Conservation (phyloP, 2,888 invertebrate genomes). For the Lasioglossum lativentre region DNA sequence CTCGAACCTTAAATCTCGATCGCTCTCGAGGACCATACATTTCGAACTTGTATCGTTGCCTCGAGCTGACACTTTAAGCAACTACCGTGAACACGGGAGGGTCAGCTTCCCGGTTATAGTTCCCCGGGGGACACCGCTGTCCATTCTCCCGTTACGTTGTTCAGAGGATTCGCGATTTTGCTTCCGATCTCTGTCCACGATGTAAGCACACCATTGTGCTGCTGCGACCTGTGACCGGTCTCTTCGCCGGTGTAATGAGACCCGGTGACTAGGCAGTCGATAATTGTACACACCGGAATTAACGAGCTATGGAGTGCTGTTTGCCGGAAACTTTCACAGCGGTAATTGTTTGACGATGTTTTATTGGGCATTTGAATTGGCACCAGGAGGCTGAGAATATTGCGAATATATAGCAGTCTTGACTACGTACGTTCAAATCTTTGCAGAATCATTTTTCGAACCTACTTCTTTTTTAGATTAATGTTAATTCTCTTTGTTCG, state of each 20-base stretch:
- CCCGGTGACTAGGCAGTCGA: slow-evolving; percentile 6
- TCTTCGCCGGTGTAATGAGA: background rate
- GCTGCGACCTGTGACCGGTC: background rate
- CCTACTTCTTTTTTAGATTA: background rate
- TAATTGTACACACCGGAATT: slow-evolving; percentile 8
- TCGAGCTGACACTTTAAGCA: slow-evolving; percentile 58
- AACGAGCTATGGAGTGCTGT: background rate
- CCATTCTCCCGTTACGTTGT: slow-evolving; percentile 30
- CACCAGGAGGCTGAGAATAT: background rate
- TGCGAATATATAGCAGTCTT: background rate
- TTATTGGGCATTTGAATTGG: background rate
- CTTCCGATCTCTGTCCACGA: slow-evolving; percentile 14
- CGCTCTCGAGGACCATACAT: slow-evolving; percentile 49
- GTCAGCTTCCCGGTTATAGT: slow-evolving; percentile 48
- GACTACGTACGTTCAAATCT: no score
- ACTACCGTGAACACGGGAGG: slow-evolving; percentile 50
- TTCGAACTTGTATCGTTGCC: slow-evolving; percentile 57
- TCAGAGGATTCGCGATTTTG: slow-evolving; percentile 31
- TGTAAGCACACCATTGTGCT: background rate
- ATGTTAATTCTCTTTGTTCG: no score
- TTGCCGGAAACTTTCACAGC: background rate
- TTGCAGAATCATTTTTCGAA: background rate
- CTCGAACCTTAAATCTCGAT: slow-evolving; percentile 64
- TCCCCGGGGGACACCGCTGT: slow-evolving; percentile 33
- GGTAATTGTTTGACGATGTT: slow-evolving; percentile 1